phyloP scores from a whole-genome alignment of 2,888 invertebrate genomes.

The Azorinus chamasolen region DNA sequence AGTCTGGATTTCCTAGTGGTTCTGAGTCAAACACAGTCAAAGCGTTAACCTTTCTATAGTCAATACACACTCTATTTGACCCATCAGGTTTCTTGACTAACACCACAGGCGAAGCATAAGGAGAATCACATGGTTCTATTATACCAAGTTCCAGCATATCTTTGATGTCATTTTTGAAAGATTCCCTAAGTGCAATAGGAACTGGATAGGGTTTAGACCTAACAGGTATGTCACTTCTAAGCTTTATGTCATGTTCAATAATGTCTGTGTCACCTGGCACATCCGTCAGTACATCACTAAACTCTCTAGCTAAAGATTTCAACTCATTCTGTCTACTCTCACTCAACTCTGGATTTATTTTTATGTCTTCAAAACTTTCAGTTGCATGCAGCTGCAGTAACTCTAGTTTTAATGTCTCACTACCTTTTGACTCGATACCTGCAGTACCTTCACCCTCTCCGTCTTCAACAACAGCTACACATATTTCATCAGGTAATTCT shows the following conservation, averaged over 20 bases:
- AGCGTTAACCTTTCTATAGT: slow-evolving; percentile 60
- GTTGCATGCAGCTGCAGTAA: too few relatives aligned
- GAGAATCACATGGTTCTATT: slow-evolving; percentile 55
- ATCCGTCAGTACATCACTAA: slow-evolving; percentile 30
- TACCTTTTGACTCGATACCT: too few relatives aligned
- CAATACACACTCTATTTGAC: slow-evolving; percentile 60
- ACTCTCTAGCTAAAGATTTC: slow-evolving; percentile 1
- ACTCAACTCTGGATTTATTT: neutral
- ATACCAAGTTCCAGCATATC: slow-evolving; percentile 56
- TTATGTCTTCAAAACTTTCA: neutral
- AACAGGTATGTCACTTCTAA: neutral
- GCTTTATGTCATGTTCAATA: slow-evolving; percentile 27
- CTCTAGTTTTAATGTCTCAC: too few relatives aligned
- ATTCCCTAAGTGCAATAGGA: too few relatives aligned
- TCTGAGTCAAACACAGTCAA: slow-evolving; percentile 66
- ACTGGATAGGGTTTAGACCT: too few relatives aligned
- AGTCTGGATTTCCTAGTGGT: slow-evolving; percentile 63
- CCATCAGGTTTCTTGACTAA: slow-evolving; percentile 59
- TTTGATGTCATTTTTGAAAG: slow-evolving; percentile 12
- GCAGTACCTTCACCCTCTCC: too few relatives aligned
- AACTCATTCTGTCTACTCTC: too few relatives aligned
- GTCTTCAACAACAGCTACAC: too few relatives aligned
- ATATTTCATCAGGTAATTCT: too few relatives aligned
- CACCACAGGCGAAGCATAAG: slow-evolving; percentile 61
- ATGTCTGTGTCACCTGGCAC: slow-evolving; percentile 29